Evolutionary conservation across 2,888 invertebrate genomes (phyloP), one percentile per base, ranked within the genome.

Genomic region (Parnassius glacialis): DNA sequence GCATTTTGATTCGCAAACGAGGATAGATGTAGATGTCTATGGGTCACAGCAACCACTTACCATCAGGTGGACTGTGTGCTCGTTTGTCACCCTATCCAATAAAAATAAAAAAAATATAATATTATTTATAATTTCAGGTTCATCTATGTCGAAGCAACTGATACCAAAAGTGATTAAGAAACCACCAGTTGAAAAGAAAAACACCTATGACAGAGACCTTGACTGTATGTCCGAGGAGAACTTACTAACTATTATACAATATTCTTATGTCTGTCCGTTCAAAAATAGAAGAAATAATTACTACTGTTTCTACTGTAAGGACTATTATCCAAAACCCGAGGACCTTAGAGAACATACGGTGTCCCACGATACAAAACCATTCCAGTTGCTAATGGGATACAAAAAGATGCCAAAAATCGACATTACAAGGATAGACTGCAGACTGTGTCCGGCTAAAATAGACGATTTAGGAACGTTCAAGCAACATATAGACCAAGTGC

Each of bases 181-280:
- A 67, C 79, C 79, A 0, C 83, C 83, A 0, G 70, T 79, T 0
- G 89, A 89, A 61, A 90, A 87, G 72, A 84, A 82, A 41, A 75
- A 85, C 42, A 89, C 83, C 0, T 82, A 86, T 59, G 89, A 90
- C 62, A 63, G 90, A 52, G 90, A 90, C 10, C 65, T 89, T 1
- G 90, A 90, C 48, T 89, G 88, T 57, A 90, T 90, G 90, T 84
- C 89, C 0, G 90, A 90, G 58, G 89, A 90, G 47, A 91, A 91
- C 42, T 73, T 90, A 0, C 74, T 90, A 0, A 90, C 89, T 0
- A 85, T 90, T 44, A 85, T 90, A 41, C 88, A 90, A 25, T 84
- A 88, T 54, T 91, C 90, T 0, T 90, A 84, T 52, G 90, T 89
- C 0, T 87, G 87, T 13, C 90, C 90, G 0, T 91, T 91, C 69